These are phyloP conservation scores for Podotricha telesiphe DNA, from an alignment of 2,888 invertebrate species.

Conservation along the genomic window DNA sequence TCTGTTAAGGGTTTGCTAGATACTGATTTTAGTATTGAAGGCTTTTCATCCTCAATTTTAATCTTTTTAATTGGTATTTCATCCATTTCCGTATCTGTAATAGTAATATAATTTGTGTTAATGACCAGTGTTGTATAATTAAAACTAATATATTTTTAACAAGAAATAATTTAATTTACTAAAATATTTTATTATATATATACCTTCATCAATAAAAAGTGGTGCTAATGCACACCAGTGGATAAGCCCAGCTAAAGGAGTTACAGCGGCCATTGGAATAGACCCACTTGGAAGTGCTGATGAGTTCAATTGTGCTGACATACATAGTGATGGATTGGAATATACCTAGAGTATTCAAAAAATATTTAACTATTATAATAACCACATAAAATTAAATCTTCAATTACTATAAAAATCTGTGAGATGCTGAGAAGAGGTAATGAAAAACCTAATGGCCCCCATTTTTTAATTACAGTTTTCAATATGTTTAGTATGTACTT, in stretches of 20 bases:
- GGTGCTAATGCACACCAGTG: slow-evolving; percentile 90
- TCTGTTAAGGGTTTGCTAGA: slow-evolving; percentile 57
- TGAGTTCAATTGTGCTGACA: slow-evolving; percentile 86
- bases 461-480: too few species aligned
- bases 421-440: too few species aligned
- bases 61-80: slow-evolving; percentile 72
- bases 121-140: too few species aligned
- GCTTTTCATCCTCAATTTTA: slow-evolving; percentile 67
- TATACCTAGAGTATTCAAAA: slow-evolving; percentile 70
- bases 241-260: slow-evolving; percentile 91
- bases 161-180: too few species aligned
- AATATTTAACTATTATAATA: neutral
- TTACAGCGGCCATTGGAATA: slow-evolving; percentile 92
- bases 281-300: slow-evolving; percentile 89
- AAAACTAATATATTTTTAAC: too few species aligned
- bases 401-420: too few species aligned
- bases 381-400: too few species aligned
- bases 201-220: slow-evolving; percentile 69
- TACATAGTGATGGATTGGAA: slow-evolving; percentile 86
- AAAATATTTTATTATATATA: neutral
- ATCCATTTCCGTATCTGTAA: slow-evolving; percentile 69
- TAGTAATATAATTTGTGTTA: neutral
- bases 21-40: slow-evolving; percentile 56
- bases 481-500: too few species aligned
- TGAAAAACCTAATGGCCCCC: too few species aligned